Base-by-base conservation (phyloP, 2,888 invertebrate species). In the Capitulum mitella region DNA sequence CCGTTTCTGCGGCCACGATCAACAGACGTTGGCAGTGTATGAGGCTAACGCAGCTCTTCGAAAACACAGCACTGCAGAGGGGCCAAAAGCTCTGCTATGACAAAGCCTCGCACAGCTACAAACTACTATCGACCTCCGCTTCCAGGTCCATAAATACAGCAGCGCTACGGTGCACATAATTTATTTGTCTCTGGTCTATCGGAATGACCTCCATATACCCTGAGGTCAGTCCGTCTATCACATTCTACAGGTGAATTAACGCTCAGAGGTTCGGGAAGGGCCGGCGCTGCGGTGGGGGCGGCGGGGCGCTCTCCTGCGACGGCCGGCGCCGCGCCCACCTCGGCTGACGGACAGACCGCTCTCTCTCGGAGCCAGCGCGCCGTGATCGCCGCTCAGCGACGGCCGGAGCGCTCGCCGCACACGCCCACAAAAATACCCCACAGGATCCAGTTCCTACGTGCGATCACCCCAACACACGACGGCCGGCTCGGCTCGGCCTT, bases 151-250 rank as follows among this genome's bases (percentile, higher is more conserved):
- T n/a, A n/a, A n/a, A n/a, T n/a, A n/a, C n/a, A n/a, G n/a, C n/a
- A 12, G 43, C 43, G 43, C 43, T 32, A 70, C 70, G 32, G 70
- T 70, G 70, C 70, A 70, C 70, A 70, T 70, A 70, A 70, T 70
- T 70, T 70, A 70, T 70, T 70, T 29, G 29, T 70, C 22, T 70
- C 70, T 70, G 70, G 70, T 70, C 70, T 70, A 70, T 70, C 70
- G 70, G 70, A 70, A 70, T 70, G 70, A 70, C 70, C 70, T 70
- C 70, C 37, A 32, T 37, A 37, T 70, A 70, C 70, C 70, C 70
- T 70, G 70, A 70, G 70, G 70, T 70, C 70, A 70, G 70, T 70
- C 70, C 70, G 70, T 70, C 70, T 70, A 70, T 70, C 70, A 70
- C 70, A 70, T 37, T 34, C 70, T 70, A 70, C 70, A 16, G 70